Evolutionary conservation across 2,113 vertebrate species (phyloP).

Genomic region (Rhegmatorhina hoffmannsi): DNA sequence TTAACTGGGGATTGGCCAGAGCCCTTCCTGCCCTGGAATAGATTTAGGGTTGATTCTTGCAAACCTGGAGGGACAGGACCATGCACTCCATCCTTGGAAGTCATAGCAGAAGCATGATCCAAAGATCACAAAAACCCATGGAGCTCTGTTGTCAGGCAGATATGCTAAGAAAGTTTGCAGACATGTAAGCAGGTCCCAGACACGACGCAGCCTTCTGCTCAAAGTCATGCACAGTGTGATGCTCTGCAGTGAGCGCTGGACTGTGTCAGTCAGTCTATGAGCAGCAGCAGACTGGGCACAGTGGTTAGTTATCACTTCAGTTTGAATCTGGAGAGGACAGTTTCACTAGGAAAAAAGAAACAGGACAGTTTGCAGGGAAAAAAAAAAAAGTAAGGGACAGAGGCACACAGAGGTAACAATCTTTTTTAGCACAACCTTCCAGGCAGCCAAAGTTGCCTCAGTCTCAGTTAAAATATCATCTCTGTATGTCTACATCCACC

Average conservation of each 20-base stretch:
- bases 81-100: background rate
- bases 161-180: background rate
- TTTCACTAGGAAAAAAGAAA: background rate
- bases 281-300: background rate
- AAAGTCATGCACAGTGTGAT: rapidly evolving
- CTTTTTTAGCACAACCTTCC: background rate
- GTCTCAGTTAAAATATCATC: background rate
- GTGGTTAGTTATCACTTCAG: background rate
- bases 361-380: background rate
- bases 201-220: background rate
- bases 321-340: background rate
- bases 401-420: background rate
- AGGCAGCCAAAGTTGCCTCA: background rate
- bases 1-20: background rate
- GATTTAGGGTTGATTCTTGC: background rate
- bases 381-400: rapidly evolving
- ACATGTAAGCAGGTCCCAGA: background rate
- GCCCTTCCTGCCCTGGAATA: background rate
- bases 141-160: background rate
- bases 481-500: rapidly evolving
- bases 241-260: background rate
- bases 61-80: background rate
- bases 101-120: background rate
- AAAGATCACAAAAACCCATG: background rate
- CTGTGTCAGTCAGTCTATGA: background rate